Percentiles rank a stretch among this genome's conserved stretches.
phyloP scores from a whole-genome alignment of 2,888 invertebrate species.

The Congeria kusceri region DNA sequence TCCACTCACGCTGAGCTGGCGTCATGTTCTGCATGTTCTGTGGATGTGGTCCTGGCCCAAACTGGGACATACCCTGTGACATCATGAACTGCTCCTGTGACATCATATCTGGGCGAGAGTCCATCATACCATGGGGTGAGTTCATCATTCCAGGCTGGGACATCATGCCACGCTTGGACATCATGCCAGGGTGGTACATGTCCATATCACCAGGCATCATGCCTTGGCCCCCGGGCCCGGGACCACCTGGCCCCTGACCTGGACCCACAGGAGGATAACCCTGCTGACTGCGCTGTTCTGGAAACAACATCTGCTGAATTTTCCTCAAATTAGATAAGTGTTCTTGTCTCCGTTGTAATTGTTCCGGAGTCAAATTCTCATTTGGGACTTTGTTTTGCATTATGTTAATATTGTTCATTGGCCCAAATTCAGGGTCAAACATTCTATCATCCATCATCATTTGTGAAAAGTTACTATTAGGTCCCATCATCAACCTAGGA shows the following conservation, averaged over 20 bases:
- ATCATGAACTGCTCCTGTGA: conserved; percentile 76
- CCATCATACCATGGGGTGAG: conserved; percentile 64
- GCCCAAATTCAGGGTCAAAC: conserved; percentile 68
- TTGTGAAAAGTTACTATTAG: conserved; percentile 63
- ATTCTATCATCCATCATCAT: conserved; percentile 72
- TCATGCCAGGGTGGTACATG: conserved; percentile 76
- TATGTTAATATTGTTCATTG: conserved; percentile 62
- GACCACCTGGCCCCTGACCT: conserved; percentile 47
- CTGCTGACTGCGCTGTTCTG: conserved; percentile 87
- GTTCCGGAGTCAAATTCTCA: conserved; percentile 98
- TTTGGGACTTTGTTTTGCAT: conserved; percentile 84
- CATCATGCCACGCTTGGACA: conserved; percentile 71
- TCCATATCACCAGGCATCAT: conserved; percentile 75
- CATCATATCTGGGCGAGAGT: conserved; percentile 70
- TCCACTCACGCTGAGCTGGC: conserved; percentile 94
- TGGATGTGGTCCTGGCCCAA: conserved; percentile 75
- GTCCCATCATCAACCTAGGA: conserved; percentile 66
- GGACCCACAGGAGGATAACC: conserved; percentile 66
- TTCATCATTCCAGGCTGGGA: conserved; percentile 73
- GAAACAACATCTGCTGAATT: conserved; percentile 96
- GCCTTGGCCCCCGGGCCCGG: conserved; percentile 44
- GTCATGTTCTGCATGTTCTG: conserved; percentile 81
- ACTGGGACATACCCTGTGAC: conserved; percentile 74
- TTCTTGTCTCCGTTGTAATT: conserved; percentile 96
- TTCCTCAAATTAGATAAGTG: conserved; percentile 95